Base-by-base conservation (phyloP, 2,113 vertebrate species). In the Entomyzon cyanotis region DNA sequence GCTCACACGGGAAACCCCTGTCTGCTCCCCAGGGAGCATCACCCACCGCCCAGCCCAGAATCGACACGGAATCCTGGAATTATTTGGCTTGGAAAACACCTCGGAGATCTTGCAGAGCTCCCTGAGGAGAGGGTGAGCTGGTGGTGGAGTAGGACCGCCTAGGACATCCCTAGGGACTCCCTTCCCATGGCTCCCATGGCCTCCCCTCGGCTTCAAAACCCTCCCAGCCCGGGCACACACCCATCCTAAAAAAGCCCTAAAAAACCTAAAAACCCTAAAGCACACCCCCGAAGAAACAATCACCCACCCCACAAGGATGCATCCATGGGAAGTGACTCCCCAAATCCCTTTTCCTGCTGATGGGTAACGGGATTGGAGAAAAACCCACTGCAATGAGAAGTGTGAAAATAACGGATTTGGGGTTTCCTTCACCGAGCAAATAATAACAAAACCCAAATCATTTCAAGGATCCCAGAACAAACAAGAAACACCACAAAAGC, bases 271-370 rank as follows among this genome's bases (percentile, higher is more conserved):
- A 65, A 3, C 18, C 44, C 53, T 37, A 28, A 74, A 74, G 9
- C 13, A 39, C 42, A 6, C 9, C 17, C 10, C 76, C 10, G 14
- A 15, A 27, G 41, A 83, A 69, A 5, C 13, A 58, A 8, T 10
- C 17, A 15, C 14, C 37, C 47, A 7, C 30, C 21, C 55, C 79
- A 41, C 39, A 41, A 41, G 30, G 39, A 47, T 35, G 16, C 1
- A 0, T 39, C 44, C 24, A 6, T 30, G n/a, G 19, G 7, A 46
- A 49, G 22, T 0, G 0, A 27, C 0, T 1, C 37, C 22, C n/a
- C 9, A 0, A 25, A 27, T 12, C 15, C 17, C 16, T 55, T 33
- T 33, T 67, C 19, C 33, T 60, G 24, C 25, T 35, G 11, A 14
- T 5, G 27, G 35, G 7, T 12, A 41, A 44, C 0, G 0, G 5